Base-by-base conservation (phyloP, 2,113 vertebrate species). In the Trinectes maculatus region DNA sequence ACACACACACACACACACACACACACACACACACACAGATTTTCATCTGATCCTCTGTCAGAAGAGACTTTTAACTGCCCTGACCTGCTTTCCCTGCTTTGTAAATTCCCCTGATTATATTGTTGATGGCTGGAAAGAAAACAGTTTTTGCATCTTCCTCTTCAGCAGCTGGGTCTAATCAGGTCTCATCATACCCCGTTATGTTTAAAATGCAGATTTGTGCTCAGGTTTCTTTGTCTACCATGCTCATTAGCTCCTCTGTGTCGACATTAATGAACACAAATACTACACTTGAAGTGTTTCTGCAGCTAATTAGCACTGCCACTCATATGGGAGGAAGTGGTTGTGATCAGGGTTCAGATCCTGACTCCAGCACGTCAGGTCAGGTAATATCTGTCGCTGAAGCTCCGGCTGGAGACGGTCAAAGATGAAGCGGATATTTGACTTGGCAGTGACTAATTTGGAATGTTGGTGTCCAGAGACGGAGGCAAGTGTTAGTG, bases 381-480 rank as follows among this genome's bases (percentile, higher is more conserved):
- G 22, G 55, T 33, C 39, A 29, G 56, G 57, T 36, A 18, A 43
- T 34, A 56, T 62, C 24, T 12, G 6, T 8, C 3, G 31, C 6
- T 29, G 6, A 24, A 42, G 11, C 9, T 28, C 31, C 55, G 18
- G 22, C 10, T 8, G 8, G 19, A 48, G 26, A 29, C 47, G 19
- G 12, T 68, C 37, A 46, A 19, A 49, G 34, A 49, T 13, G 57
- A 70, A 62, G 60, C 26, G 22, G 74, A 79, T 81, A 80, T 84
- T 78, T 79, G 77, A 83, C 37, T 59, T 70, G 79, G 71, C 68
- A 9, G 85, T 71, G 80, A 77, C 66, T 57, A 39, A 85, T 86
- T 59, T 49, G 85, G 78, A 81, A 87, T 77, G 77, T 44, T 48
- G 54, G 48, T 29, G 72, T 33, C 62, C 34, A 31, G 44, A 58